These are phyloP conservation scores for Aelia acuminata DNA, from an alignment of 2,888 invertebrate species.

Conservation along the genomic window DNA sequence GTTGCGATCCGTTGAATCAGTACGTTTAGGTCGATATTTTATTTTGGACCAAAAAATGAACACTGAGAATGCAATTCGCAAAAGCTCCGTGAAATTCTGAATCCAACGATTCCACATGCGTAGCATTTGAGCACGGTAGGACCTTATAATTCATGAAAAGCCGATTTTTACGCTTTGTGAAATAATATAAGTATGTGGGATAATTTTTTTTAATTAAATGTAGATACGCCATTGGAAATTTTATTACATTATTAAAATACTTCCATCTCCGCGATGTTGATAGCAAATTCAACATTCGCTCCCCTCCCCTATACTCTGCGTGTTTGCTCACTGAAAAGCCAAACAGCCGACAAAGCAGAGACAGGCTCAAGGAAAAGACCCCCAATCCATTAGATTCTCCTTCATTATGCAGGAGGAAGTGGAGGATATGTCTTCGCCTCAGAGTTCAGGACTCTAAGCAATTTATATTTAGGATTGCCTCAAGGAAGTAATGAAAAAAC, in stretches of 20 bases:
- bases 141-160: too few species aligned
- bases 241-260: neutral
- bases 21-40: too few species aligned
- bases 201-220: too few species aligned
- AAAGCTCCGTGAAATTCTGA: too few species aligned
- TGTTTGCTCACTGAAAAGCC: slow-evolving; percentile 34
- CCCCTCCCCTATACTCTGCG: neutral
- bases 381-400: slow-evolving; percentile 53
- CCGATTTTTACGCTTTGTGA: too few species aligned
- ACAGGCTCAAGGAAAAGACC: slow-evolving; percentile 10
- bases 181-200: too few species aligned
- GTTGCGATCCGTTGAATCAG: too few species aligned
- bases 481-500: slow-evolving; percentile 42
- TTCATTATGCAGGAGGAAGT: slow-evolving; percentile 57
- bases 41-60: too few species aligned
- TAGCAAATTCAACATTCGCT: neutral
- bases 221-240: too few species aligned
- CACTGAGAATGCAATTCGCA: too few species aligned
- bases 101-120: too few species aligned
- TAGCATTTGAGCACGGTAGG: too few species aligned
- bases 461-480: slow-evolving; percentile 50
- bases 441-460: slow-evolving; percentile 31
- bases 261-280: neutral
- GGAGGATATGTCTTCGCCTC: slow-evolving; percentile 56
- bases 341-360: slow-evolving; percentile 15